These are phyloP conservation scores for Reticulitermes lucifugus DNA, from an alignment of 2,888 invertebrate species.

Conservation along the genomic window DNA sequence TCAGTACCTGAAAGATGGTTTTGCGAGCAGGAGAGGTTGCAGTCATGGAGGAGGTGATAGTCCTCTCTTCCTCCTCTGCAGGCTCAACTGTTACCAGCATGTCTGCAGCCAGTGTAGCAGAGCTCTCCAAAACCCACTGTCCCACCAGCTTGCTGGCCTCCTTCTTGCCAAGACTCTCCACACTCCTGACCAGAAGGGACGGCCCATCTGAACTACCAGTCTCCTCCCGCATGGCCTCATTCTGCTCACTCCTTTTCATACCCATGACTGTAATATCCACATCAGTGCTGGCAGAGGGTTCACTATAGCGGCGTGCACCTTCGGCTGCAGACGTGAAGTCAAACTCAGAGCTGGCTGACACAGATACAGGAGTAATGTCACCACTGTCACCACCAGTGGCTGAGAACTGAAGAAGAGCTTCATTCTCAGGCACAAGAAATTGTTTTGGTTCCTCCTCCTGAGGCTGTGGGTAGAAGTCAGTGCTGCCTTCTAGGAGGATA, in stretches of 20 bases:
- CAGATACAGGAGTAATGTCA: constrained; percentile 77
- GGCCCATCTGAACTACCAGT: background rate
- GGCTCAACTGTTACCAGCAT: constrained; percentile 31
- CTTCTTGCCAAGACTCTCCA: background rate
- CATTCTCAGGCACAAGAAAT: background rate
- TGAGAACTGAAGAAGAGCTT: background rate
- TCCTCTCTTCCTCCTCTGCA: constrained; percentile 51
- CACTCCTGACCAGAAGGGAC: background rate
- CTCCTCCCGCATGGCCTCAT: background rate
- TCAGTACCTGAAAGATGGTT: constrained; percentile 50
- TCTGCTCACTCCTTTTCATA: background rate
- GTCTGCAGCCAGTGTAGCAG: background rate
- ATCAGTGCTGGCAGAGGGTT: background rate
- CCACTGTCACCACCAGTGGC: constrained; percentile 65
- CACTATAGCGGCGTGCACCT: constrained; percentile 3
- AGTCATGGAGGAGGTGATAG: constrained; percentile 52
- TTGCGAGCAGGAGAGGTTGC: constrained; percentile 51
- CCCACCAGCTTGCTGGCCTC: constrained; percentile 33
- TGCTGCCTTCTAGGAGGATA: constrained; percentile 48
- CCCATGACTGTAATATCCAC: constrained; percentile 21
- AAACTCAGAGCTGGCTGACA: constrained; percentile 67
- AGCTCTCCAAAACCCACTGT: constrained; percentile 38
- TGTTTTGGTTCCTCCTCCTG: background rate
- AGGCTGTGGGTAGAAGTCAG: constrained; percentile 4
- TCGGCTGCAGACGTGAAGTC: constrained; percentile 62